Base-by-base conservation (phyloP, 2,113 vertebrate species). In the Pluvialis apricaria region DNA sequence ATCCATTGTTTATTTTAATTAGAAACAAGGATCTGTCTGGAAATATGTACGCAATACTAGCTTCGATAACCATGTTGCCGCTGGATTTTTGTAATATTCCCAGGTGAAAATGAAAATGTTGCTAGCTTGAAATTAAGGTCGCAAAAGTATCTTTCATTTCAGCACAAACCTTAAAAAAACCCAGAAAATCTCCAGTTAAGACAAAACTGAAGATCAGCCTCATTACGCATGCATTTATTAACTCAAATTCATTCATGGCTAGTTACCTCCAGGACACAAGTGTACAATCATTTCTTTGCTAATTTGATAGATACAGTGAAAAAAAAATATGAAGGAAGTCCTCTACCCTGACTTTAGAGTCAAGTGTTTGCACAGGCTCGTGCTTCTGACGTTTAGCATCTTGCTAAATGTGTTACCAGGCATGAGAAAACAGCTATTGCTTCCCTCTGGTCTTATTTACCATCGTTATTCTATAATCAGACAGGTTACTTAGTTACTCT, bases 1-100 rank as follows among this genome's bases (percentile, higher is more conserved):
- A 98, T 97, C 95, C 95, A 92, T 92, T 97, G 96, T 97, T 97
- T 97, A 92, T 97, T 98, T 98, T 98, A 98, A 98, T 97, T 97
- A 98, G 94, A 51, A 96, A 86, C 75, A 52, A 96, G 94, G 88
- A 93, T 97, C 97, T 97, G 86, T 96, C 94, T 92, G 95, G 93
- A 86, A 94, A 88, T 82, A 75, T 3, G 44, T 64, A 69, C 6
- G 17, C 10, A 52, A 71, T 3, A 12, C 69, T 89, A 47, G 72
- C 81, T 90, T 60, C 34, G 5, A 60, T 47, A 90, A 44, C 51
- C 31, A 9, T 8, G 29, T 90, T 34, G 29, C 11, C 54, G 71
- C 54, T 83, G 69, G 25, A 14, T 84, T 73, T 25, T 6, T 95
- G 57, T 18, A 6, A 85, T 28, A 51, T 34, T 93, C 93, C 88